Percentiles rank a stretch among this genome's conserved stretches.
Conservation (phyloP, 2,888 invertebrate species). For the Itoplectis maculator region DNA sequence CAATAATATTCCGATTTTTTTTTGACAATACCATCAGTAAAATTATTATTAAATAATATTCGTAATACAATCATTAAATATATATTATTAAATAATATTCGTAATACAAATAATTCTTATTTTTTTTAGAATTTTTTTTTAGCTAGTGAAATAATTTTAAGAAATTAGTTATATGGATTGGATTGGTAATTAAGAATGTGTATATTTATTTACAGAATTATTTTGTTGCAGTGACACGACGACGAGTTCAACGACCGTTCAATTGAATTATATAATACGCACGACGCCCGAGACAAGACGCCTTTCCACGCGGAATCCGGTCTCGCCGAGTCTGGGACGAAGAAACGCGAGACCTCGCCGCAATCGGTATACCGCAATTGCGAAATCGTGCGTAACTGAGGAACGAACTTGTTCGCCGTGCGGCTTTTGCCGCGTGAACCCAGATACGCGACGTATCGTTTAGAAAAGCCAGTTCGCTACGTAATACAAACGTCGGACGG, state of each 20-base stretch:
- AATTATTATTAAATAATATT: too few relatives aligned
- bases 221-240: background rate
- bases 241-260: constrained; percentile 53
- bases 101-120: too few relatives aligned
- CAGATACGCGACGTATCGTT: constrained; percentile 31
- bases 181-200: too few relatives aligned
- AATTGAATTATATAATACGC: constrained; percentile 56
- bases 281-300: background rate
- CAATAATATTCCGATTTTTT: too few relatives aligned
- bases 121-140: too few relatives aligned
- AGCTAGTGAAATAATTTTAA: too few relatives aligned
- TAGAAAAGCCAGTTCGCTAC: constrained; percentile 32
- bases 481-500: constrained; percentile 17
- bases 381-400: constrained; percentile 48
- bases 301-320: constrained; percentile 61
- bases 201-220: background rate
- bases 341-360: constrained; percentile 63
- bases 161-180: too few relatives aligned
- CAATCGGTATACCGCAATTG: constrained; percentile 67
- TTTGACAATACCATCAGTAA: too few relatives aligned
- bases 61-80: too few relatives aligned
- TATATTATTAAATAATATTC: too few relatives aligned
- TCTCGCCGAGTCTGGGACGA: constrained; percentile 46
- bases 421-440: constrained; percentile 11
- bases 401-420: constrained; percentile 47